Percentiles rank a stretch among this genome's conserved stretches.
Evolutionary conservation across 2,797 vertebrate species (phyloP).

Genomic region (Harpagifer antarcticus): DNA sequence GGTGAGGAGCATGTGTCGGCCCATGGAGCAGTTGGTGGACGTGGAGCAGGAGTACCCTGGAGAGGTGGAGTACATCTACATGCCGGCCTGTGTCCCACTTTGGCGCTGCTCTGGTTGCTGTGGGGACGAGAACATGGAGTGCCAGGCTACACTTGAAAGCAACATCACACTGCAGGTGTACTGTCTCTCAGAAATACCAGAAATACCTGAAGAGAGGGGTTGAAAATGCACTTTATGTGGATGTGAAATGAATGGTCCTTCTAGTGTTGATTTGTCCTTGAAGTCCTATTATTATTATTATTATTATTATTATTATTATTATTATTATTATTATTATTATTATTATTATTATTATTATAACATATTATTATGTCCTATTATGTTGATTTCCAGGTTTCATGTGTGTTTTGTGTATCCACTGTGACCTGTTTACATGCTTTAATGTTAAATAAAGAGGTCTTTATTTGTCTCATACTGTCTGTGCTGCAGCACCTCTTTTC

Average conservation of each 20-base stretch:
- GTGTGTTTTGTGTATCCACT: too few species aligned
- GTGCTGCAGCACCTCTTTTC: too few species aligned
- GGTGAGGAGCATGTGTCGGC: slow-evolving; percentile 87
- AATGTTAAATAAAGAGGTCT: too few species aligned
- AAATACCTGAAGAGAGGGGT: background rate
- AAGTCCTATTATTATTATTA: too few species aligned
- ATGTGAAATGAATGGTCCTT: background rate
- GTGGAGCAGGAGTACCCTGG: slow-evolving; percentile 87
- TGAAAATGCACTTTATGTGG: background rate
- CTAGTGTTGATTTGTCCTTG: too few species aligned
- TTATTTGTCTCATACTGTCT: too few species aligned
- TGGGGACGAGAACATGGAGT: slow-evolving; percentile 84
- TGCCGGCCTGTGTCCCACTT: slow-evolving; percentile 88
- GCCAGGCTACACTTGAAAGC: slow-evolving; percentile 77
- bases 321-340: too few species aligned
- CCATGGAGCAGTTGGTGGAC: slow-evolving; percentile 88
- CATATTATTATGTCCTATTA: too few species aligned
- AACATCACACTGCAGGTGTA: slow-evolving; percentile 90
- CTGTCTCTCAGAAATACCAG: background rate
- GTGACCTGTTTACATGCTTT: too few species aligned
- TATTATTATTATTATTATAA: too few species aligned
- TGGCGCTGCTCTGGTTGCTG: slow-evolving; percentile 91
- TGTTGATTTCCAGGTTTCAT: too few species aligned
- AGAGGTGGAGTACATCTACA: slow-evolving; percentile 86
- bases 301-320: too few species aligned